Evolutionary conservation across 2,797 vertebrate genomes (phyloP).

Genomic region (Bovichtus variegatus): DNA sequence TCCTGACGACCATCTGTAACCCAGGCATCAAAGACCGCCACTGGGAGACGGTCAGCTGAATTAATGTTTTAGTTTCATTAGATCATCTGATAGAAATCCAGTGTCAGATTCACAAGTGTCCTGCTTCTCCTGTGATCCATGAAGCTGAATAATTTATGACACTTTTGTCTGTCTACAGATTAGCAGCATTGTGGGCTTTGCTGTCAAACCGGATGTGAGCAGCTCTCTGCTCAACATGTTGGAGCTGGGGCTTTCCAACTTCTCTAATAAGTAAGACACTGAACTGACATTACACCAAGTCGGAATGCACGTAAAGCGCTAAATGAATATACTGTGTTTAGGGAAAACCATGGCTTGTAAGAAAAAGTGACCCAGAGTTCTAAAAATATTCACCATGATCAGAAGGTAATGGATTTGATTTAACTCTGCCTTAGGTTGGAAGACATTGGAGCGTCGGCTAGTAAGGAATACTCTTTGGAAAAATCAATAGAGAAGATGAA

Average conservation of each 20-base stretch:
- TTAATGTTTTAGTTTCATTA: conserved; percentile 5
- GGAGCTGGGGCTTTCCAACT: conserved; percentile 88
- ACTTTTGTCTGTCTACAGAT: conserved; percentile 84
- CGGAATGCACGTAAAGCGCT: neutral
- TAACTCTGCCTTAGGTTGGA: conserved; percentile 85
- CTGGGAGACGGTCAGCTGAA: conserved; percentile 87
- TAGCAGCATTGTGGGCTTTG: conserved; percentile 86
- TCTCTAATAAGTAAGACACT: conserved; percentile 86
- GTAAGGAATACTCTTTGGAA: conserved; percentile 93
- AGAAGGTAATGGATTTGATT: neutral
- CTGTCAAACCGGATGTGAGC: conserved; percentile 84
- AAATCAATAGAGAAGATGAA: conserved; percentile 94
- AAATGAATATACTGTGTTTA: neutral
- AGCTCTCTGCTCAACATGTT: conserved; percentile 89
- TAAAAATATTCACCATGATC: neutral
- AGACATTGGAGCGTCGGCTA: conserved; percentile 89
- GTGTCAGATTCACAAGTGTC: conserved; percentile 30
- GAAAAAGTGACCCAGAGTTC: neutral
- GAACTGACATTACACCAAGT: neutral
- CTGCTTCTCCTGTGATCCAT: conserved; percentile 22
- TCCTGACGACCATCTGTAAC: conserved; percentile 90
- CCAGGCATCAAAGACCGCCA: conserved; percentile 91
- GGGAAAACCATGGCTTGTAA: neutral
- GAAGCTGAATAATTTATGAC: conserved; percentile 45
- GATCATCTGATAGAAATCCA: conserved; percentile 22